These are phyloP conservation scores for Delichon dasypus DNA, from an alignment of 2,797 vertebrate species.

Conservation along the genomic window DNA sequence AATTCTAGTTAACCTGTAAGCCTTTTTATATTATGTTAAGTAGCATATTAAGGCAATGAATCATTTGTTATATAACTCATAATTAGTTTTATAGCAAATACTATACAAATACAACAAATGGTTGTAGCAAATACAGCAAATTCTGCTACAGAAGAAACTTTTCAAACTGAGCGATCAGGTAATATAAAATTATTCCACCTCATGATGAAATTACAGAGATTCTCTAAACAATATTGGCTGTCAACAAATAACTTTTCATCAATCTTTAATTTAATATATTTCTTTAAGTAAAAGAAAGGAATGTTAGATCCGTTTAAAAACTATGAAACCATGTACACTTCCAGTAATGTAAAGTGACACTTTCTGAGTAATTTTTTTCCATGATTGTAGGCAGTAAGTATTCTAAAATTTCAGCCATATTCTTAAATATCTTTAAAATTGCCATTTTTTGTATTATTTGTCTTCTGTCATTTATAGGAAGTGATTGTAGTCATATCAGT, in stretches of 20 bases:
- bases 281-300: not conserved
- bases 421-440: not conserved
- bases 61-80: not conserved
- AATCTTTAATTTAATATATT: not conserved
- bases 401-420: not conserved
- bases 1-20: not conserved
- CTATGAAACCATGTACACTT: not conserved
- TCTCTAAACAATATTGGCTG: not conserved
- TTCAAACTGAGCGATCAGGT: not conserved
- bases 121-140: not conserved
- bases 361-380: not conserved
- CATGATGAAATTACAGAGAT: not conserved
- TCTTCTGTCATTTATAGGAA: not conserved
- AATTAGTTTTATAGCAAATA: not conserved
- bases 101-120: not conserved
- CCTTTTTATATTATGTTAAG: not conserved
- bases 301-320: not conserved
- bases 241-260: not conserved
- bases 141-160: not conserved
- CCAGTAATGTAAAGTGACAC: not conserved
- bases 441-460: not conserved
- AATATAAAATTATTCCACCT: not conserved
- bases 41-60: not conserved
- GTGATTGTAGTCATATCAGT: not conserved
- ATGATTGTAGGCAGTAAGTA: not conserved